Evolutionary conservation across 2,113 vertebrate species (phyloP).

Genomic region (Colistium nudipinnis): DNA sequence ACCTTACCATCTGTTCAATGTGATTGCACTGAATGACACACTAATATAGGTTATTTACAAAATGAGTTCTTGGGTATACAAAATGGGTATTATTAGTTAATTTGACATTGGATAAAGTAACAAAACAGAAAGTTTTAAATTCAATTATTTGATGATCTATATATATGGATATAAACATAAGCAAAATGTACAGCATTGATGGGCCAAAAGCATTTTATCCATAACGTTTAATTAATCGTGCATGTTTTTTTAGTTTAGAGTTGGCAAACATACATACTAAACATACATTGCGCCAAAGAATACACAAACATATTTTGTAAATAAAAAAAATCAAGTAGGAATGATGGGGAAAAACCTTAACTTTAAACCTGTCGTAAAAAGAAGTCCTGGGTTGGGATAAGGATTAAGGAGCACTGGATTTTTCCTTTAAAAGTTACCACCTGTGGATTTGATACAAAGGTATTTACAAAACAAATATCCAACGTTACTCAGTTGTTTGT

Average conservation of each 20-base stretch:
- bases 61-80: conserved; percentile 12
- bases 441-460: neutral
- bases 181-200: too few species aligned
- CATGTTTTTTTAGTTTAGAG: neutral
- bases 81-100: neutral
- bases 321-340: neutral
- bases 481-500: neutral
- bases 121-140: conserved; percentile 2
- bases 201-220: too few species aligned
- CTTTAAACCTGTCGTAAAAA: too few species aligned
- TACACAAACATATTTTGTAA: neutral
- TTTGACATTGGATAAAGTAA: neutral
- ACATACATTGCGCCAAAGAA: too few species aligned
- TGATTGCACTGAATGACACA: conserved; percentile 8
- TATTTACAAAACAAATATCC: neutral
- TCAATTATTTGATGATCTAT: neutral
- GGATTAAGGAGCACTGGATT: too few species aligned
- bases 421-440: neutral
- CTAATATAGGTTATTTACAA: conserved; percentile 26
- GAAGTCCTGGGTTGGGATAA: too few species aligned
- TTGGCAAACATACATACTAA: neutral
- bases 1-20: conserved; percentile 26
- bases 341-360: neutral
- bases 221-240: neutral
- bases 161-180: neutral